These are phyloP conservation scores for Todiramphus saurophagus DNA, from an alignment of 2,113 vertebrate genomes.

Conservation along the genomic window DNA sequence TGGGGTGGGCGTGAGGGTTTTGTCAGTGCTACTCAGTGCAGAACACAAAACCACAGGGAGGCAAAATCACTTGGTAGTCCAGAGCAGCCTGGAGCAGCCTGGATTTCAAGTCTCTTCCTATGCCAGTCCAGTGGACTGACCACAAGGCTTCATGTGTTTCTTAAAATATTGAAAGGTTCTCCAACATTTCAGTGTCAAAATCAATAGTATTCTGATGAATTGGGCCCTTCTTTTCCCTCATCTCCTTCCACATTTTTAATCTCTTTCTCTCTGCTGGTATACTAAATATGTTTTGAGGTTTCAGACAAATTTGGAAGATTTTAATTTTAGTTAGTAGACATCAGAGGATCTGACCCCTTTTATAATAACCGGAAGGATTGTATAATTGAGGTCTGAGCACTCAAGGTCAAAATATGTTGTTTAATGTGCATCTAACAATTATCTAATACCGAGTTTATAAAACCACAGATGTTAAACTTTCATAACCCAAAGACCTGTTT, in stretches of 20 bases:
- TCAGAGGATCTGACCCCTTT: constrained; percentile 27
- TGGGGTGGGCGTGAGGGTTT: background rate
- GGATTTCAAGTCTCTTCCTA: background rate
- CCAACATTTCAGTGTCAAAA: background rate
- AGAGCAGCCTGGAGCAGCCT: fast-evolving
- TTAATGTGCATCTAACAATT: background rate
- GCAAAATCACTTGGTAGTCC: background rate
- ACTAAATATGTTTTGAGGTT: constrained; percentile 17
- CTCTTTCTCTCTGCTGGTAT: background rate
- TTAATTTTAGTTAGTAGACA: constrained; percentile 13
- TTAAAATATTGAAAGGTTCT: background rate
- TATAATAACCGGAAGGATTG: background rate
- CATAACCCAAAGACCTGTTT: background rate
- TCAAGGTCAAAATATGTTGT: constrained; percentile 20
- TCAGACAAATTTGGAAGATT: background rate
- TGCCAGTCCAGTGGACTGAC: background rate
- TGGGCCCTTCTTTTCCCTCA: background rate
- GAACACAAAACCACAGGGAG: background rate
- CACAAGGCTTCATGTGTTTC: background rate
- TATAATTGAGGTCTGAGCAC: background rate
- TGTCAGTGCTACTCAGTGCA: background rate
- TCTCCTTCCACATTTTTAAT: background rate
- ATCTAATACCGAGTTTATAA: background rate
- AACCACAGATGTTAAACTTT: background rate
- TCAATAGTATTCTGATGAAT: background rate